Evolutionary conservation across 1,140 invertebrate genomes (phyloP).

Genomic region (Archivesica marissinica): DNA sequence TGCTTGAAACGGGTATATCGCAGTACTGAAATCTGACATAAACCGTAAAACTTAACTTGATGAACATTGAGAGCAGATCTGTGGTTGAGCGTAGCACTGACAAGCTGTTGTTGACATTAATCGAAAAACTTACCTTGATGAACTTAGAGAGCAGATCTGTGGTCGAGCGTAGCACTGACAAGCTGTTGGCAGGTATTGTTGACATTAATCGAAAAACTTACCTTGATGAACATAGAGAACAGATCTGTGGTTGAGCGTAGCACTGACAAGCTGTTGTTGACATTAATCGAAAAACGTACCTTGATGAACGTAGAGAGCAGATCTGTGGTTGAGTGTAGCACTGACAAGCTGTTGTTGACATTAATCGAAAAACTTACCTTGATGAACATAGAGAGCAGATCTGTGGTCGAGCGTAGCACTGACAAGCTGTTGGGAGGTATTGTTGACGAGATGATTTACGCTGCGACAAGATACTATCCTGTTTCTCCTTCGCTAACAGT

Average conservation of each 20-base stretch:
- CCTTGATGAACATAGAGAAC: too few relatives aligned
- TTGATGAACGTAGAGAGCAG: conserved; percentile 76
- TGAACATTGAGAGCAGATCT: conserved; percentile 77
- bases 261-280: too few relatives aligned
- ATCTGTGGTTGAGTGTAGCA: conserved; percentile 79
- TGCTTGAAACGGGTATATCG: too few relatives aligned
- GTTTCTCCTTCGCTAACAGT: conserved; percentile 65
- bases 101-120: conserved; percentile 70
- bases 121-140: too few relatives aligned
- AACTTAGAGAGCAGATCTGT: too few relatives aligned
- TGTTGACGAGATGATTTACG: neutral
- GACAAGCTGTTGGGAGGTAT: conserved; percentile 64
- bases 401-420: conserved; percentile 77
- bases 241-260: too few relatives aligned
- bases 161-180: too few relatives aligned
- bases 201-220: too few relatives aligned
- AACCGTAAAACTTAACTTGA: conserved; percentile 73
- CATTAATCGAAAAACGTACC: conserved; percentile 74
- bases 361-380: conserved; percentile 74
- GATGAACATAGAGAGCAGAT: conserved; percentile 77
- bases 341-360: conserved; percentile 71
- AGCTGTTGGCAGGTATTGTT: conserved; percentile 9
- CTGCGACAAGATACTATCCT: conserved; percentile 15
- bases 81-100: conserved; percentile 78
- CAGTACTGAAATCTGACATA: too few relatives aligned